Base-by-base conservation (phyloP, 2,113 vertebrate species). In the Channa argus region DNA sequence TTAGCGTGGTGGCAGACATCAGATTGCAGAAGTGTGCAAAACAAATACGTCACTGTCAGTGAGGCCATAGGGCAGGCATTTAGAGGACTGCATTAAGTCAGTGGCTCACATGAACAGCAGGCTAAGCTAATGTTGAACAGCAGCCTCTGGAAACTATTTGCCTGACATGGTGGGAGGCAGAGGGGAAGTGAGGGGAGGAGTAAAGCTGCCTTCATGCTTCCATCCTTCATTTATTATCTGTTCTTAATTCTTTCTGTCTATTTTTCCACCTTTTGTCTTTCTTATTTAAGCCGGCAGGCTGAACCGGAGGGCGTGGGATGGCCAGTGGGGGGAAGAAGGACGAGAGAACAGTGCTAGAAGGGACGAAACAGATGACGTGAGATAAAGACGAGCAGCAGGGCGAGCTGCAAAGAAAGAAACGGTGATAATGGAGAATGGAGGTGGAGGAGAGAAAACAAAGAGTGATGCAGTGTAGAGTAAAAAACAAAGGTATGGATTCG, bases 1-100 rank as follows among this genome's bases (percentile, higher is more conserved):
- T 95, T 95, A 95, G 95, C 95, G 94, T 89, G 89, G 94, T 96
- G 95, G 94, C 95, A 96, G 94, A 95, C 96, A 95, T 97, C 96
- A 97, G 96, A 97, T 96, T 96, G 95, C 95, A 95, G 95, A 94
- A 96, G 94, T 92, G 94, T 95, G 95, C 95, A 96, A 96, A 96
- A 95, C 96, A 97, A 97, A 97, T 97, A 97, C 96, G 95, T 97
- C 97, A 97, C 94, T 97, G 96, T 97, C 96, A 96, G 93, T 53
- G 66, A 77, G 73, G 79, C 89, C 70, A 87, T 94, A 91, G 92
- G 94, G 91, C 92, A 93, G 95, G 95, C 96, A 95, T 96, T 97
- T 96, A 96, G 96, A 88, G 95, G 95, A 97, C 95, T 95, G 96
- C 95, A 96, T 97, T 96, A 97, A 96, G 95, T 94, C 93, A 93